These are phyloP conservation scores for Ctenochaetus hawaiiensis DNA, from an alignment of 2,797 vertebrate species.

Conservation along the genomic window DNA sequence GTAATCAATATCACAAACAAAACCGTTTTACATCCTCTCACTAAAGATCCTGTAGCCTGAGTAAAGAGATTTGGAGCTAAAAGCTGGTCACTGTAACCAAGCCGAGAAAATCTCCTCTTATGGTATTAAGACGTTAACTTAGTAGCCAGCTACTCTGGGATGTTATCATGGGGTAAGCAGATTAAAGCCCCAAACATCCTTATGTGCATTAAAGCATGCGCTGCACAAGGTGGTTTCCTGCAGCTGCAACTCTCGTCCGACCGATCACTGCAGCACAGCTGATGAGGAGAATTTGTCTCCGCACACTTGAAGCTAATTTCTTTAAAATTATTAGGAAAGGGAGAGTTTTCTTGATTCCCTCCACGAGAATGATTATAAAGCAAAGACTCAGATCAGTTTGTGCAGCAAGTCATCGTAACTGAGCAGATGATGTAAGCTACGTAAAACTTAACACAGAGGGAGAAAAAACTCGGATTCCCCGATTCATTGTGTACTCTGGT, in stretches of 20 bases:
- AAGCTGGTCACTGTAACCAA: conserved; percentile 71
- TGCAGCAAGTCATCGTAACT: neutral
- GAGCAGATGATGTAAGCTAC: conserved; percentile 1
- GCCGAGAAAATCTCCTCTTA: conserved; percentile 75
- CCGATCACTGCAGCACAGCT: conserved; percentile 37
- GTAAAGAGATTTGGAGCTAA: conserved; percentile 63
- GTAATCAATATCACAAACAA: conserved; percentile 53
- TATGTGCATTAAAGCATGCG: conserved; percentile 55
- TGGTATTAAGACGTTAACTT: conserved; percentile 74
- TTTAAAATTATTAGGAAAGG: conserved; percentile 24
- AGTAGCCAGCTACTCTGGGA: conserved; percentile 66
- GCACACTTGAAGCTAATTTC: conserved; percentile 24
- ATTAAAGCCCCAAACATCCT: conserved; percentile 73
- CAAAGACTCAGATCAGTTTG: neutral
- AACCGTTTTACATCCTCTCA: conserved; percentile 31
- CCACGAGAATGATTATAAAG: conserved; percentile 20
- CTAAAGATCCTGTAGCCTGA: conserved; percentile 43
- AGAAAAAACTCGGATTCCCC: neutral
- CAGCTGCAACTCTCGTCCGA: conserved; percentile 30
- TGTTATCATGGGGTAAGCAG: conserved; percentile 72
- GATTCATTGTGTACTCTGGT: conserved; percentile 2
- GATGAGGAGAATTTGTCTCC: conserved; percentile 26
- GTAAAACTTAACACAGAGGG: neutral
- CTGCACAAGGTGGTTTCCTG: conserved; percentile 48
- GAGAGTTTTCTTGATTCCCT: conserved; percentile 15